Conservation (phyloP, 1,140 invertebrate genomes). For the Drosophila ohnishii region DNA sequence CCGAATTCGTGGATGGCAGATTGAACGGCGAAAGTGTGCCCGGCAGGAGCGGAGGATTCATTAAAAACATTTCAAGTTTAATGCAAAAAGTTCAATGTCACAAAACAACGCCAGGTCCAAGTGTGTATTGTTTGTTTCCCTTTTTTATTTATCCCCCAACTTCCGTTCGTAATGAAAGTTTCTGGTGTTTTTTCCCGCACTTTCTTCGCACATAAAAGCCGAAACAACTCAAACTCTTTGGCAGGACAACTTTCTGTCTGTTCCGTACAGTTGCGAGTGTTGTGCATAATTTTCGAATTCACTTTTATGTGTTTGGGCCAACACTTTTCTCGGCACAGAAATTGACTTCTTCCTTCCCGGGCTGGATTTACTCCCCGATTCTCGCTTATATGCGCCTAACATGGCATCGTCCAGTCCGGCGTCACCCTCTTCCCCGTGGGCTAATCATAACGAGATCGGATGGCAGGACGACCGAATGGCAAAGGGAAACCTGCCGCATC, state of each 20-base stretch:
- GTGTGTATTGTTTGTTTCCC: conserved; percentile 21
- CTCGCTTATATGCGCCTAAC: conserved; percentile 50
- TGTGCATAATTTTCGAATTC: conserved; percentile 76
- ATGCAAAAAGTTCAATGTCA: conserved; percentile 68
- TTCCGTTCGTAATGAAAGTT: conserved; percentile 44
- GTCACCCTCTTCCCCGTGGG: conserved; percentile 11
- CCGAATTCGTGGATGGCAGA: conserved; percentile 27
- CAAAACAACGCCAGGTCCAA: conserved; percentile 47
- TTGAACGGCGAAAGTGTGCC: conserved; percentile 18
- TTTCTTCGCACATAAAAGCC: conserved; percentile 33
- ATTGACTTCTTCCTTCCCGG: conserved; percentile 44
- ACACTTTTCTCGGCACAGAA: conserved; percentile 25
- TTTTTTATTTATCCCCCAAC: conserved; percentile 26
- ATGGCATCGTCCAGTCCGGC: conserved; percentile 25
- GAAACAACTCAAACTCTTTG: conserved; percentile 39
- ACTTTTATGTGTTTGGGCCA: conserved; percentile 62
- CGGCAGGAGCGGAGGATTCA: conserved; percentile 34
- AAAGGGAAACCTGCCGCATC: conserved; percentile 68
- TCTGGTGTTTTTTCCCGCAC: conserved; percentile 22
- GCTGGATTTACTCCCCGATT: conserved; percentile 16
- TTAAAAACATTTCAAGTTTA: conserved; percentile 64
- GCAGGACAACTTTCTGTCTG: conserved; percentile 39
- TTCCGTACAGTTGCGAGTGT: conserved; percentile 31
- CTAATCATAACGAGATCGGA: conserved; percentile 60
- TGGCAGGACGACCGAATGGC: conserved; percentile 17